Base-by-base conservation (phyloP, 1,140 invertebrate species). In the Coptotermes formosanus region DNA sequence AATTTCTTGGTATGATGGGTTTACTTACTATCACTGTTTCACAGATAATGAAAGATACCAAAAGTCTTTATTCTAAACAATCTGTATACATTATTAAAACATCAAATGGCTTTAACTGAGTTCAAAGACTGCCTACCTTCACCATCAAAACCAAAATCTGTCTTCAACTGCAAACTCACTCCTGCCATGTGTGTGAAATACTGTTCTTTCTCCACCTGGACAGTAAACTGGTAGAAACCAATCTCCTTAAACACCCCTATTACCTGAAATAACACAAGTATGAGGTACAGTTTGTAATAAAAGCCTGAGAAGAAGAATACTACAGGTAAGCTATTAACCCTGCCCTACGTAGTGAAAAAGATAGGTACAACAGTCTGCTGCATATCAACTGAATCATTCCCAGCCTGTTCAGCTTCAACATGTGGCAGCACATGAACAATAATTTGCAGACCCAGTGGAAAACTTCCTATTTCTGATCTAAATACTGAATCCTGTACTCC, bases 181-280 rank as follows among this genome's bases (percentile, higher is more conserved):
- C 87, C 86, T 88, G 87, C 52, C 48, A 87, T 64, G 85, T 87
- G 87, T 82, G 82, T 52, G n/a, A 85, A 85, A 85, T 87, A 86
- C 38, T 85, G 85, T 38, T 87, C 86, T 32, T 88, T 88, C 69
- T 88, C 87, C 30, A 87, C 86, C 81, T 88, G 87, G 48, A 87
- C 87, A n/a, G 59, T 86, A 23, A 88, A 82, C 64, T 88, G 85
- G 23, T 83, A 45, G 59, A 88, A 82, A 38, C 87, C 87, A 81
- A 87, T 85, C 43, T 84, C 45, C 38, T 86, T 85, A 85, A 88
- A 87, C 1, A 88, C 64, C 12, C 82, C 30, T 6, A 25, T 85
- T 23, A 88, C 87, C 87, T 87, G 84, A 30, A 86, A 86, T 30
- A 86, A 48, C 19, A 48, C 48, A 55, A 55, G 52, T 75, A 30